Conservation (phyloP, 2,888 invertebrate genomes). For the Caradrina kadenii region DNA sequence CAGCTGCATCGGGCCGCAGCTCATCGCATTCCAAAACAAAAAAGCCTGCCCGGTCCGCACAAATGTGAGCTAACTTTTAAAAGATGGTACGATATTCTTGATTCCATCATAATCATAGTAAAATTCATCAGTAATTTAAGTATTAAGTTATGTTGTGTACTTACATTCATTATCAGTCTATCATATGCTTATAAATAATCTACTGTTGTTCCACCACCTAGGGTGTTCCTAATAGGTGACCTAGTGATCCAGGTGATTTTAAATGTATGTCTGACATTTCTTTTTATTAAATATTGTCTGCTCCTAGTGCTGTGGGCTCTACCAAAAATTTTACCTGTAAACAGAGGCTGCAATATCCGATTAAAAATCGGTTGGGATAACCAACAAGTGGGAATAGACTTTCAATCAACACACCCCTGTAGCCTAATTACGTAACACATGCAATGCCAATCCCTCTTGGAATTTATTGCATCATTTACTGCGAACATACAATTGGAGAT, state of each 20-base stretch:
- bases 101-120: background rate
- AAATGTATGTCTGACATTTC: too few species aligned
- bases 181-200: background rate
- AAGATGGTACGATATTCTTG: slow-evolving; percentile 22
- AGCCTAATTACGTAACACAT: background rate
- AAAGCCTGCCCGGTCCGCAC: background rate
- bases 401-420: background rate
- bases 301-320: too few species aligned
- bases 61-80: slow-evolving; percentile 30
- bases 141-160: too few species aligned
- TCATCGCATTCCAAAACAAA: slow-evolving; percentile 21
- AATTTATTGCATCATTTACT: too few species aligned
- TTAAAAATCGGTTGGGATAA: background rate
- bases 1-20: slow-evolving; percentile 10
- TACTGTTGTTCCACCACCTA: background rate
- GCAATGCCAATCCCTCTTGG: background rate
- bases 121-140: background rate
- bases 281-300: too few species aligned
- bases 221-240: background rate
- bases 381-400: background rate
- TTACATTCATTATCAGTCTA: too few species aligned
- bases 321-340: too few species aligned
- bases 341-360: too few species aligned
- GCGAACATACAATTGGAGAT: too few species aligned
- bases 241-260: too few species aligned